A percentile compares a stretch with the other conserved stretches of the same genome.
These are phyloP conservation scores for Heterochromis multidens DNA, from an alignment of 2,113 vertebrate genomes.

Conservation along the genomic window DNA sequence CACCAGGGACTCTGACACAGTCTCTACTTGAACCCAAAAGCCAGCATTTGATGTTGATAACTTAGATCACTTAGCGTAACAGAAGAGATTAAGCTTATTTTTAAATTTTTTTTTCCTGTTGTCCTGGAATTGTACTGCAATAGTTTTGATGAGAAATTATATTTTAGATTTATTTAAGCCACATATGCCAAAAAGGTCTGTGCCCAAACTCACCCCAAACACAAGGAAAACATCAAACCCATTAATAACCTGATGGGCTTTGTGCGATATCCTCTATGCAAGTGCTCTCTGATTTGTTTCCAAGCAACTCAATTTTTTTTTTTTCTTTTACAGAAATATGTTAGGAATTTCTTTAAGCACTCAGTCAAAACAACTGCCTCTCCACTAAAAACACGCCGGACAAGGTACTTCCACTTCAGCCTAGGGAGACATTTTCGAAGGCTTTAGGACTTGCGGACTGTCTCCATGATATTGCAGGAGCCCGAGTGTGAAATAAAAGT, in stretches of 20 bases:
- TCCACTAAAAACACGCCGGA: slow-evolving; percentile 45
- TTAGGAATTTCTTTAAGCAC: slow-evolving; percentile 35
- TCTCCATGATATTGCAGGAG: slow-evolving; percentile 62
- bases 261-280: neutral
- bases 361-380: slow-evolving; percentile 50
- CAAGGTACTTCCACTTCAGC: slow-evolving; percentile 56
- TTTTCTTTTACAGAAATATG: slow-evolving; percentile 6
- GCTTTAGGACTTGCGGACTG: slow-evolving; percentile 61
- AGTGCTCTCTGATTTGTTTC: neutral
- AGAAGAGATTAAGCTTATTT: neutral
- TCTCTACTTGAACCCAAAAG: neutral
- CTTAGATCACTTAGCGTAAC: neutral
- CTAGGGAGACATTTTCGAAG: slow-evolving; percentile 65
- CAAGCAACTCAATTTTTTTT: slow-evolving; percentile 8
- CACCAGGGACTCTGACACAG: slow-evolving; percentile 6
- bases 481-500: slow-evolving; percentile 72
- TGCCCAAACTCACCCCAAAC: neutral
- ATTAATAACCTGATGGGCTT: neutral
- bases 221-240: neutral
- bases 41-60: neutral
- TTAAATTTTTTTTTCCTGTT: neutral
- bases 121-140: neutral
- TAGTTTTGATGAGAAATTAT: neutral
- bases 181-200: neutral
- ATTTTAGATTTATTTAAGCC: slow-evolving; percentile 16